A percentile compares a stretch with the other conserved stretches of the same genome.
These are phyloP conservation scores for Procambarus virginalis DNA, from an alignment of 1,140 invertebrate species.

Conservation along the genomic window DNA sequence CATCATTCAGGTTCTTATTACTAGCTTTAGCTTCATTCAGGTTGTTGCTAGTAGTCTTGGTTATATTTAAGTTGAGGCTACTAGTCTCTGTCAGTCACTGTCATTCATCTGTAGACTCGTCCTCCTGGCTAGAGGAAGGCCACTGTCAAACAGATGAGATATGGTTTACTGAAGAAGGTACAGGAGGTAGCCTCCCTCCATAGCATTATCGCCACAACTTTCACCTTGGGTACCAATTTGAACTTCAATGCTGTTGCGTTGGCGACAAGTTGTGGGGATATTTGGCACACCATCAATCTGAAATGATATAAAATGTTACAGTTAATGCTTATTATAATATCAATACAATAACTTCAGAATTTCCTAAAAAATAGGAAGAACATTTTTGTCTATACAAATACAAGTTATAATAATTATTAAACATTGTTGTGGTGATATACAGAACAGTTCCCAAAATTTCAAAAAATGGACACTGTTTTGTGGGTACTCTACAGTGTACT, in stretches of 20 bases:
- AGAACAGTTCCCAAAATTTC: too few species aligned
- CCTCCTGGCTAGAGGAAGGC: conserved; percentile 45
- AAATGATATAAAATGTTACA: not conserved
- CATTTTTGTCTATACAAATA: too few species aligned
- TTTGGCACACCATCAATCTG: conserved; percentile 35
- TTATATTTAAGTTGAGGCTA: not conserved
- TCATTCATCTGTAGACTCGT: conserved; percentile 48
- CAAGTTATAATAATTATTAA: too few species aligned
- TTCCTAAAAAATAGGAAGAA: too few species aligned
- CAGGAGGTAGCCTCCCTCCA: conserved; percentile 49
- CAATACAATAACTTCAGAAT: not conserved
- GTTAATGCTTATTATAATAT: too few species aligned
- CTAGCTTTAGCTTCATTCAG: not conserved
- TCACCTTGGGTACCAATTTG: conserved; percentile 37
- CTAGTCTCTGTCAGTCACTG: conserved; percentile 28
- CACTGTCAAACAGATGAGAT: conserved; percentile 56
- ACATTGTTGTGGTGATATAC: too few species aligned
- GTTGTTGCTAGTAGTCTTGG: too few species aligned
- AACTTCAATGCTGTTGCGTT: conserved; percentile 43
- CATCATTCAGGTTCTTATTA: too few species aligned
- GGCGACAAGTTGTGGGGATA: conserved; percentile 21
- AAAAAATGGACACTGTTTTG: too few species aligned
- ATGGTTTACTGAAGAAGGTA: conserved; percentile 36
- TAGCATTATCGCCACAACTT: conserved; percentile 30
- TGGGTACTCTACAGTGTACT: too few species aligned